Evolutionary conservation across 2,888 invertebrate species (phyloP), one percentile per base, ranked within the genome.

Genomic region (Andrena camellia): DNA sequence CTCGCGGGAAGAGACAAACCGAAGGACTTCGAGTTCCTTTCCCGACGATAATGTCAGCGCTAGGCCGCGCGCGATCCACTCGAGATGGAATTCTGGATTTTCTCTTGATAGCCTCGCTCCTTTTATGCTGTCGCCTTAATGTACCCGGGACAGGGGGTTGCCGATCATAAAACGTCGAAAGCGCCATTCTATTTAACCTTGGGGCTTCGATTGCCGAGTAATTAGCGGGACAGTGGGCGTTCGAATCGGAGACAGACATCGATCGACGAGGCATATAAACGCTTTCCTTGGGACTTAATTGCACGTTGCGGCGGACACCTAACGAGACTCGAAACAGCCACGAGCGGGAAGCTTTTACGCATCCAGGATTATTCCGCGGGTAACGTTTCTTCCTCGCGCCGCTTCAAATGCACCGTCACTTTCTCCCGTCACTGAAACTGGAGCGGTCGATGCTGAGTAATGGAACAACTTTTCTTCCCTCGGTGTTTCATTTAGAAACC

Each of bases 1-100:
- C 20, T 20, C 57, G 60, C 50, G 59, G 20, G 59, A 23, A 67
- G 31, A 62, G 62, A 52, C 35, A 26, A 29, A 29, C 8, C 78
- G 78, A 78, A 78, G 78, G 78, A 68, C 62, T 78, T 52, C 52
- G 60, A 52, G 76, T 60, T 66, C 35, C 66, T 66, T 78, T 50
- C 59, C n/a, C 29, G 64, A 60, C 60, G 66, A 78, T 60, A 78
- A 52, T 23, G 48, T 66, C 59, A 23, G 33, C 42, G 42, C 42
- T 42, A 42, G 42, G 42, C 17, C 42, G 42, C 42, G 23, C 42
- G 23, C 57, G 20, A 64, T 23, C 31, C 52, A 4, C 17, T 17
- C 23, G 13, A 8, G 23, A 57, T 64, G 64, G 63, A 48, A 63
- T 33, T n/a, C 29, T 31, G 66, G 26, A 52, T 67, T 67, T 63